These are phyloP conservation scores for Rhingia rostrata DNA, from an alignment of 2,888 invertebrate genomes.

Conservation along the genomic window DNA sequence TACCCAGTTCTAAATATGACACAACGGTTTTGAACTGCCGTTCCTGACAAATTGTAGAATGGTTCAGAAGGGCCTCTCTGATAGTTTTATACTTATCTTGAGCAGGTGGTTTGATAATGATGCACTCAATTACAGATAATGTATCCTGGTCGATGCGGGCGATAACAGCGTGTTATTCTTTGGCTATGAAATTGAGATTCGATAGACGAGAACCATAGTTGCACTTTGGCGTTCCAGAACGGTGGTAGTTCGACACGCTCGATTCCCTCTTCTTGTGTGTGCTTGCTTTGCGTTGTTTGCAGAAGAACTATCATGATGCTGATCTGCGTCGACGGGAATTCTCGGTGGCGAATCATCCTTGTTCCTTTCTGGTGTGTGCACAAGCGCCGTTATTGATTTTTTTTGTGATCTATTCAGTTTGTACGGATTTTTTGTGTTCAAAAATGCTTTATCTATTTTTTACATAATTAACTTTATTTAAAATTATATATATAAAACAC, in stretches of 20 bases:
- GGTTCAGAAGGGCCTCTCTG: slow-evolving; percentile 38
- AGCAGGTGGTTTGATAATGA: slow-evolving; percentile 24
- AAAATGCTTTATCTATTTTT: too few relatives aligned
- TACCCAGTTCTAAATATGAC: slow-evolving; percentile 20
- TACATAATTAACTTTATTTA: too few relatives aligned
- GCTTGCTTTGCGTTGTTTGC: too few relatives aligned
- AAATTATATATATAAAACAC: too few relatives aligned
- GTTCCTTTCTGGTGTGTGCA: too few relatives aligned
- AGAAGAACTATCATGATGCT: not conserved
- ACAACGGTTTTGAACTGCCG: slow-evolving; percentile 37
- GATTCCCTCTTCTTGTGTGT: slow-evolving; percentile 23
- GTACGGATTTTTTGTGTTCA: too few relatives aligned
- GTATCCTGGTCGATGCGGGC: slow-evolving; percentile 42
- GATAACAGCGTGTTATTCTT: slow-evolving; percentile 44
- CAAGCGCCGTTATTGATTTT: too few relatives aligned
- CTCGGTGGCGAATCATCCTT: slow-evolving; percentile 3
- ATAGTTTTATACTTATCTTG: slow-evolving; percentile 29
- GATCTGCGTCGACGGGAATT: not conserved
- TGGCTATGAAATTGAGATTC: slow-evolving; percentile 44
- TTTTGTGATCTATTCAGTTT: too few relatives aligned
- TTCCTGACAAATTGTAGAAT: slow-evolving; percentile 29
- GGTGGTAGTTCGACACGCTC: slow-evolving; percentile 38
- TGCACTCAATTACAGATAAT: slow-evolving; percentile 32
- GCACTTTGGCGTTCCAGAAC: slow-evolving; percentile 35
- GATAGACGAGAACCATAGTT: slow-evolving; percentile 38